These are phyloP conservation scores for Yoshiicerus persimilis DNA, from an alignment of 1,140 invertebrate genomes.

Conservation along the genomic window DNA sequence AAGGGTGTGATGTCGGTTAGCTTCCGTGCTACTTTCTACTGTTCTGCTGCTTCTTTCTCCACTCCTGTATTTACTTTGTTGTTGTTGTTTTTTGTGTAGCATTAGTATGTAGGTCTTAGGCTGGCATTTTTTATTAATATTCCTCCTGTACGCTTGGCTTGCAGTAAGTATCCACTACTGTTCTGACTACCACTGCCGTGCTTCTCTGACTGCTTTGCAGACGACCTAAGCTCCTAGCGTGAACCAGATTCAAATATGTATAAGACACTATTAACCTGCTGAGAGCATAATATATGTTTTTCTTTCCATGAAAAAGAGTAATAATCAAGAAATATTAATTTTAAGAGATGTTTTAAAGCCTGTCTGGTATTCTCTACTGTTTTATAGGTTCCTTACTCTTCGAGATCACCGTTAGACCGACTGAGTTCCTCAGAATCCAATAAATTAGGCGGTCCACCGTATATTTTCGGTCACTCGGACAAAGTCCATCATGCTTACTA, in stretches of 20 bases:
- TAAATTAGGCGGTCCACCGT: conserved; percentile 28
- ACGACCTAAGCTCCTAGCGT: neutral
- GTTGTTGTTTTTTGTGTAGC: neutral
- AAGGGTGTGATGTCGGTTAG: neutral
- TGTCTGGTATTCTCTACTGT: neutral
- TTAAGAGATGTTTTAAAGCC: neutral
- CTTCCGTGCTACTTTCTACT: conserved; percentile 18
- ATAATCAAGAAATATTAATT: neutral
- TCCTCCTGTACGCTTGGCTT: neutral
- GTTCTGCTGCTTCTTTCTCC: neutral
- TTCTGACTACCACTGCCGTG: no score
- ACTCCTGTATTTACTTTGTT: neutral
- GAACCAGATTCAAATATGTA: neutral
- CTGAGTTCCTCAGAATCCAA: neutral
- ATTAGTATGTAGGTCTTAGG: neutral
- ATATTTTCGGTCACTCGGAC: conserved; percentile 33
- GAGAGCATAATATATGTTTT: neutral
- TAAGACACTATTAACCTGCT: neutral
- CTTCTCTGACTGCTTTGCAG: neutral
- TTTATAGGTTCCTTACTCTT: conserved; percentile 32
- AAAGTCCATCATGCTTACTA: conserved; percentile 59
- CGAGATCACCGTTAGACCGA: neutral
- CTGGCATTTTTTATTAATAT: neutral
- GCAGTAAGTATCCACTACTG: neutral
- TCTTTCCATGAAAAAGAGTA: neutral